phyloP scores from a whole-genome alignment of 23 tunicate species.

The Clavelina lepadiformis region DNA sequence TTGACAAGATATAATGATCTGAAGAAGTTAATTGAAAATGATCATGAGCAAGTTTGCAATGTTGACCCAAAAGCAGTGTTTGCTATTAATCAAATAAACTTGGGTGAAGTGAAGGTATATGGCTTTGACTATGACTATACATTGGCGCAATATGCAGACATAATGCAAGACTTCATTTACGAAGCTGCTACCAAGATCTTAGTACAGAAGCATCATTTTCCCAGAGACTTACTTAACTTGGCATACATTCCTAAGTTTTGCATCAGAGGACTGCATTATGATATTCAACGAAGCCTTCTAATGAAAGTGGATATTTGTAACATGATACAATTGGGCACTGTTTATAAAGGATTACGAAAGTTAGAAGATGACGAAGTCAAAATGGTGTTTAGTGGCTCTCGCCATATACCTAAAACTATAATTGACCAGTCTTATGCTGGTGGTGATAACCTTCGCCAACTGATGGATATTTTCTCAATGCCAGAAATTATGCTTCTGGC shows the following conservation, averaged over 20 bases:
- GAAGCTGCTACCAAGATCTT: slow-evolving; percentile 44
- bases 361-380: slow-evolving; percentile 39
- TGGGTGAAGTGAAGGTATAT: slow-evolving; percentile 41
- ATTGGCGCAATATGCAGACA: slow-evolving; percentile 83
- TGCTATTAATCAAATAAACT: slow-evolving; percentile 88
- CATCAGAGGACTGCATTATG: slow-evolving; percentile 93
- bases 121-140: slow-evolving; percentile 99
- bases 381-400: slow-evolving; percentile 26
- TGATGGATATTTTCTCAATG: slow-evolving; percentile 85
- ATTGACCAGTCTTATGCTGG: slow-evolving; percentile 74
- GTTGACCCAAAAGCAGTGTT: slow-evolving; percentile 47
- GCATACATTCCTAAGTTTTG: slow-evolving; percentile 71
- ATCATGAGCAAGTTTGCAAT: slow-evolving; percentile 37
- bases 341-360: slow-evolving; percentile 43
- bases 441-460: slow-evolving; percentile 58
- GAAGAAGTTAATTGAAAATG: slow-evolving; percentile 22
- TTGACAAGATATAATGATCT: slow-evolving; percentile 38
- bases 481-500: slow-evolving; percentile 95
- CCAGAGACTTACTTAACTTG: slow-evolving; percentile 30
- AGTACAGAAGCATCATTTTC: slow-evolving; percentile 65
- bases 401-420: slow-evolving; percentile 76
- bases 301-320: slow-evolving; percentile 92
- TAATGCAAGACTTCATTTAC: slow-evolving; percentile 92
- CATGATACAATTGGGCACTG: slow-evolving; percentile 80
- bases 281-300: slow-evolving; percentile 64